phyloP scores from a whole-genome alignment of 2,797 vertebrate genomes.

The Serranus cabrilla region DNA sequence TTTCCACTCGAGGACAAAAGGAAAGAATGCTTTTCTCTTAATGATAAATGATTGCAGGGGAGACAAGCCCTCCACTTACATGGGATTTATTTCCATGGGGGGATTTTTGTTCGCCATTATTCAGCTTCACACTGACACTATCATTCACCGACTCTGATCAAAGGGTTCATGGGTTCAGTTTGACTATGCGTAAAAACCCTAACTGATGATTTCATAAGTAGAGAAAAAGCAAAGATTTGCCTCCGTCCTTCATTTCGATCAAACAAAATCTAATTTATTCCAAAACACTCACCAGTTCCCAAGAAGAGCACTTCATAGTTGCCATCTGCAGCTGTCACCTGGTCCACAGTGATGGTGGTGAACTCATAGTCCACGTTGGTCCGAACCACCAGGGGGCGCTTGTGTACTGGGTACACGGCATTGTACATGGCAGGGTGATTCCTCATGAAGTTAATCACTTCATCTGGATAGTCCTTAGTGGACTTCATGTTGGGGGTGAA shows the following conservation, averaged over 20 bases:
- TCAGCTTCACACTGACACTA: constrained; percentile 51
- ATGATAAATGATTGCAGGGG: constrained; percentile 70
- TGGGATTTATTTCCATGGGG: constrained; percentile 60
- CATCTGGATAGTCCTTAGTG: constrained; percentile 98
- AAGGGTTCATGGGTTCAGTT: constrained; percentile 36
- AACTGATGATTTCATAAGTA: not conserved
- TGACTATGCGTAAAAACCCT: no score
- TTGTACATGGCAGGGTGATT: constrained; percentile 98
- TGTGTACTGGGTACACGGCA: constrained; percentile 94
- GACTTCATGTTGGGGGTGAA: constrained; percentile 99
- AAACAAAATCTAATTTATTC: not conserved
- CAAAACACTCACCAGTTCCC: constrained; percentile 91
- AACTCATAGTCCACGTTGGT: constrained; percentile 96
- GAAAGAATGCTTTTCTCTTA: constrained; percentile 67
- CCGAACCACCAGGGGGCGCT: constrained; percentile 95
- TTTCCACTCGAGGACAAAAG: constrained; percentile 66
- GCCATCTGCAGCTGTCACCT: constrained; percentile 97
- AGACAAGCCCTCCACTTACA: constrained; percentile 62
- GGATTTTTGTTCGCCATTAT: constrained; percentile 48
- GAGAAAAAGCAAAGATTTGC: not conserved
- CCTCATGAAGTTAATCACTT: constrained; percentile 99
- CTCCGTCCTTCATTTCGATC: not conserved
- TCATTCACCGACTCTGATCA: constrained; percentile 53
- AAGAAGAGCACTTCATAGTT: constrained; percentile 99
- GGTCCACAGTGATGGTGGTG: constrained; percentile 97